Evolutionary conservation across 2,888 invertebrate genomes (phyloP), one percentile per base, ranked within the genome.

Genomic region (Himalopsyche kuldschensis): DNA sequence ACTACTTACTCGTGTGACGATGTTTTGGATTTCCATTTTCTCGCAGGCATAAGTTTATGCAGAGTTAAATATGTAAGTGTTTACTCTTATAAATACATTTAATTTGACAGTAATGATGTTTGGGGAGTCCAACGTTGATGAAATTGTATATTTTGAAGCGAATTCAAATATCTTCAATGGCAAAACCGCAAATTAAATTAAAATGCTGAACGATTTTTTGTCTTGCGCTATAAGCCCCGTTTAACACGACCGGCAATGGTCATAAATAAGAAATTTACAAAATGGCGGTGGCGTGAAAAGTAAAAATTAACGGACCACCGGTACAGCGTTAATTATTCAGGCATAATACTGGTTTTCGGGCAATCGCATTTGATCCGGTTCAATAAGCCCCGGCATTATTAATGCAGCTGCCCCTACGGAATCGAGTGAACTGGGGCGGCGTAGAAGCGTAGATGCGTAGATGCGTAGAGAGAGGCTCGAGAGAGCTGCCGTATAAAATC

Each of bases 291-390:
- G 69, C 69, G 69, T 69, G 30, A 69, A 69, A 69, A 27, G 69
- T 69, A 69, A 69, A 69, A 69, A 69, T 55, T 69, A 69, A 69
- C 69, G 69, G 30, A 69, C 27, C 30, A 69, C 30, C 30, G 69
- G 27, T 69, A 30, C 30, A 69, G 27, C 27, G 30, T 69, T 69
- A 15, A 69, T 69, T 69, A 69, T 69, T 69, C 69, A 69, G 8
- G 30, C 4, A 69, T n/a, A 80, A 69, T 80, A 20, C 35, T 15
- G 35, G 32, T 69, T 79, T 47, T 55, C 3, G 78, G 63, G 32
- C 27, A 46, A 32, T 41, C 32, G 63, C 80, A 75, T 32, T 80
- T 80, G 75, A 80, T 80, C 80, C 63, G 32, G 80, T 63, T 80
- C 80, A 32, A 80, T 80, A 48, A 69, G 75, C 63, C 35, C 35